These are phyloP conservation scores for Theretra japonica DNA, from an alignment of 2,888 invertebrate species.

Conservation along the genomic window DNA sequence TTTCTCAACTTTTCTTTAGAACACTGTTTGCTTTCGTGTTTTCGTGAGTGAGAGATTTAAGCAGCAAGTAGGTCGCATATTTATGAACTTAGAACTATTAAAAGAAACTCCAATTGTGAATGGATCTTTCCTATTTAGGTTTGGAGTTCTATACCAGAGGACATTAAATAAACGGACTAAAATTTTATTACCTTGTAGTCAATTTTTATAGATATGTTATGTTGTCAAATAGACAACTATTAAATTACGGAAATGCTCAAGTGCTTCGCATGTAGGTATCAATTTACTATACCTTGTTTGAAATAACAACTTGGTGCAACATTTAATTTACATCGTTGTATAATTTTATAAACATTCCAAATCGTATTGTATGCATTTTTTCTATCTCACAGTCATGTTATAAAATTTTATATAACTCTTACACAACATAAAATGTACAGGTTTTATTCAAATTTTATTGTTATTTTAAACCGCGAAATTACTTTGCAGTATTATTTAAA, in stretches of 20 bases:
- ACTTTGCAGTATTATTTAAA: conserved; percentile 17
- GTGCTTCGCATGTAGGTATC: not conserved
- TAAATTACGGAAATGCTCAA: conserved; percentile 5
- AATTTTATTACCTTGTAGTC: not conserved
- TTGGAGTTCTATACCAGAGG: too few relatives aligned
- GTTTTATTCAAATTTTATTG: conserved; percentile 23
- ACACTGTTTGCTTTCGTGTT: not conserved
- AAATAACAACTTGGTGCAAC: conserved; percentile 8
- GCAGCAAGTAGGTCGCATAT: not conserved
- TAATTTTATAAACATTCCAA: not conserved
- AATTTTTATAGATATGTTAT: not conserved
- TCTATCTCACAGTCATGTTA: not conserved
- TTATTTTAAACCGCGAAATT: conserved; percentile 25
- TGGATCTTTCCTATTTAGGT: too few relatives aligned
- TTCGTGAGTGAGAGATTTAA: not conserved
- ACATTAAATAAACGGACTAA: not conserved
- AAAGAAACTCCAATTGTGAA: too few relatives aligned
- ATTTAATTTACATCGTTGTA: not conserved
- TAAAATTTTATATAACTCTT: conserved; percentile 43
- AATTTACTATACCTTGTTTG: conserved; percentile 3
- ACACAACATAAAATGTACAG: conserved; percentile 9
- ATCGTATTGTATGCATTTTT: not conserved
- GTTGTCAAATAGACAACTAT: not conserved
- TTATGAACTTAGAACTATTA: too few relatives aligned
- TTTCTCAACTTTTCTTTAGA: not conserved